A percentile compares a stretch with the other conserved stretches of the same genome.
These are phyloP conservation scores for Steromphala cineraria DNA, from an alignment of 2,888 invertebrate genomes.

Conservation along the genomic window DNA sequence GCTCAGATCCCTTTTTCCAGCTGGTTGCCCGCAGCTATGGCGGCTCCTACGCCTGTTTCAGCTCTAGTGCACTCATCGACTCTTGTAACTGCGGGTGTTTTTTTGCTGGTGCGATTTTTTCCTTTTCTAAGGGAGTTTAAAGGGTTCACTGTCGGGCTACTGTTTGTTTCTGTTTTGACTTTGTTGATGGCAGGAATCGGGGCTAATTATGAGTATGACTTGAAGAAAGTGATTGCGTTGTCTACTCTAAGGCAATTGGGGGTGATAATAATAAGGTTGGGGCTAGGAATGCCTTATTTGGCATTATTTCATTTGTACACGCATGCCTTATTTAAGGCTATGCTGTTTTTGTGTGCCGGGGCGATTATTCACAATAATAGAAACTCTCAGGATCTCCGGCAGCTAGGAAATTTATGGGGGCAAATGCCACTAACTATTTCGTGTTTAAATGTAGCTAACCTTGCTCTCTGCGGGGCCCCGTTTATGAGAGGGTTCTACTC, in stretches of 20 bases:
- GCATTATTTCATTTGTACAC: constrained; percentile 85
- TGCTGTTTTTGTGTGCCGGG: constrained; percentile 85
- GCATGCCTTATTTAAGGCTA: constrained; percentile 86
- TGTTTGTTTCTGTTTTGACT: constrained; percentile 76
- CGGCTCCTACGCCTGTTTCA: constrained; percentile 86
- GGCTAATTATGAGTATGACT: constrained; percentile 78
- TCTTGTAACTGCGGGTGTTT: constrained; percentile 85
- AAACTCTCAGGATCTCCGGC: constrained; percentile 84
- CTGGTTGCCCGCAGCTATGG: constrained; percentile 85
- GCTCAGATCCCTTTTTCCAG: constrained; percentile 89
- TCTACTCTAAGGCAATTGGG: constrained; percentile 86
- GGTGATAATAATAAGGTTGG: constrained; percentile 83
- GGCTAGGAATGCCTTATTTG: constrained; percentile 78
- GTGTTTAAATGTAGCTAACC: constrained; percentile 43
- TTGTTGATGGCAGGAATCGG: constrained; percentile 70
- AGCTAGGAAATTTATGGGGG: constrained; percentile 44
- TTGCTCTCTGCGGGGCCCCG: constrained; percentile 59
- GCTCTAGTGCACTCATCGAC: constrained; percentile 87
- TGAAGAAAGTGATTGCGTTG: constrained; percentile 87
- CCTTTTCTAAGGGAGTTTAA: constrained; percentile 75
- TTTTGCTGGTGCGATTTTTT: constrained; percentile 85
- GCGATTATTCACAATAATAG: constrained; percentile 82
- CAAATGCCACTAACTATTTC: constrained; percentile 54
- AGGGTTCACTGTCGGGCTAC: constrained; percentile 77
- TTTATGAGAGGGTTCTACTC: constrained; percentile 68